phyloP scores from a whole-genome alignment of 2,797 vertebrate species.

The Botia kubotai region DNA sequence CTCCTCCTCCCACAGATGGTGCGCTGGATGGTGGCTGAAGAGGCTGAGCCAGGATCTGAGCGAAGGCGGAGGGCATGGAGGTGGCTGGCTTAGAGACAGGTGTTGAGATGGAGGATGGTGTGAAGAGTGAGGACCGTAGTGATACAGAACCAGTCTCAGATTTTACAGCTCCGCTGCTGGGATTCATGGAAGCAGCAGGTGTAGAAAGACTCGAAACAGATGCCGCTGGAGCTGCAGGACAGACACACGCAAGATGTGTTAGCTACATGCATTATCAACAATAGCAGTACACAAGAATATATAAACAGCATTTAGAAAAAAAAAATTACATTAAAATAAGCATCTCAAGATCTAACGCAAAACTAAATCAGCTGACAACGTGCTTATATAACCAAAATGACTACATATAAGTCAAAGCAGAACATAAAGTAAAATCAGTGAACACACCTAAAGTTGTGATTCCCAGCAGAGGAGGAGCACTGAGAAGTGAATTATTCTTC shows the following conservation, averaged over 20 bases:
- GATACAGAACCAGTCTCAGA: slow-evolving; percentile 39
- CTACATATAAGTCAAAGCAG: neutral
- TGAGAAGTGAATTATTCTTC: slow-evolving; percentile 73
- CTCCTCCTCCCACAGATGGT: slow-evolving; percentile 52
- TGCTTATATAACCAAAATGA: too few relatives aligned
- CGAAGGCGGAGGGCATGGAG: slow-evolving; percentile 71
- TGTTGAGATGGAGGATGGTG: slow-evolving; percentile 51
- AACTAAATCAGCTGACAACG: too few relatives aligned
- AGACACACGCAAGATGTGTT: neutral
- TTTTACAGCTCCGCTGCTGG: slow-evolving; percentile 59
- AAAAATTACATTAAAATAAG: neutral
- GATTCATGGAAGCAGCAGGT: slow-evolving; percentile 22
- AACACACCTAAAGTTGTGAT: slow-evolving; percentile 66
- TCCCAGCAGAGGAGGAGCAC: slow-evolving; percentile 51
- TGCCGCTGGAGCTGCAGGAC: slow-evolving; percentile 31
- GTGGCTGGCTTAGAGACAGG: slow-evolving; percentile 52
- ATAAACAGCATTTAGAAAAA: too few relatives aligned
- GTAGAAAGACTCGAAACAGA: slow-evolving; percentile 34
- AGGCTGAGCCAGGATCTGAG: slow-evolving; percentile 72
- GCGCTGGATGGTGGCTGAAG: slow-evolving; percentile 64
- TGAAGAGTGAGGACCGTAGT: slow-evolving; percentile 53
- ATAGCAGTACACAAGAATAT: neutral
- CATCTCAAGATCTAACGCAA: neutral
- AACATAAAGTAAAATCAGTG: neutral
- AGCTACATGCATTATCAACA: neutral